Evolutionary conservation across 2,888 invertebrate genomes (phyloP), one percentile per base, ranked within the genome.

Genomic region (Pemphredon lugubris): DNA sequence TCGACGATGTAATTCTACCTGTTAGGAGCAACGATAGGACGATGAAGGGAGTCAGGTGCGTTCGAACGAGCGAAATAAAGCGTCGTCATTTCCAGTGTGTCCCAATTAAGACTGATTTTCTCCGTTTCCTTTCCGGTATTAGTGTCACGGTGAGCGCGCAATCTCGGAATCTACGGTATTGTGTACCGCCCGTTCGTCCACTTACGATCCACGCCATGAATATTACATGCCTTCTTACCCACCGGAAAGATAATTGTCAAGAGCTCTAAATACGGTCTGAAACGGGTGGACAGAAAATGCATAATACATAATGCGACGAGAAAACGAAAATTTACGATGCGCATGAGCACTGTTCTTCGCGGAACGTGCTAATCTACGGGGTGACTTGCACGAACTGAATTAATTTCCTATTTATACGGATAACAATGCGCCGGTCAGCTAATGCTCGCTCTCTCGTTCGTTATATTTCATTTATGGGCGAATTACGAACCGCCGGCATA

Each of bases 221-320:
- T 89, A 89, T 89, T 89, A 86, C 89, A 89, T 89, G 88, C 63
- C 85, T 86, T 87, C 86, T 88, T 88, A 88, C 88, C 87, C 86
- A 88, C 85, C 88, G 89, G 88, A 89, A 89, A 89, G 88, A 89
- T 89, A 89, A 89, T 89, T 88, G 88, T 88, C 88, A 88, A 89
- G 85, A 86, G 85, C 82, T 85, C 87, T 87, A 88, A 88, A 87
- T 87, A 86, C 85, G 84, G 83, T 69, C 73, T 65, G 77, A 73
- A 73, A 83, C 82, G 77, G 82, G 84, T 86, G 87, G 86, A 87
- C 85, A 87, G 84, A 77, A 78, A 85, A 88, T 87, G 86, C 87
- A 88, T 87, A 86, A 88, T 87, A 85, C 86, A 87, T 86, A 78
- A 82, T 70, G 79, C 83, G 83, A 85, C 84, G 84, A 84, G 85